A percentile compares a stretch with the other conserved stretches of the same genome.
phyloP scores from a whole-genome alignment of 2,888 invertebrate species.

The Synergus japonicus region DNA sequence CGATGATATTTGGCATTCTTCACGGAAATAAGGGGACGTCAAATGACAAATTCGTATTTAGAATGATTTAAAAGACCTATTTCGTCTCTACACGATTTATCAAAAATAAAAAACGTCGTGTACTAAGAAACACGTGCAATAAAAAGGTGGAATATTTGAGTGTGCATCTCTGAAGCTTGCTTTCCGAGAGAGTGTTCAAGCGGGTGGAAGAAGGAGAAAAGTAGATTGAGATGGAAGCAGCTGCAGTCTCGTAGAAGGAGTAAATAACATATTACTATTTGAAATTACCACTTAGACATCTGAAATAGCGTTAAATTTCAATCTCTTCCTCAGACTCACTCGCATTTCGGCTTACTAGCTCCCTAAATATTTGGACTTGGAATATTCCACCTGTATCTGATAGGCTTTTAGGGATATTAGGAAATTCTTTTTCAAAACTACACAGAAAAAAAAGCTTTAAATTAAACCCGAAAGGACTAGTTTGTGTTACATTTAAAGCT shows the following conservation, averaged over 20 bases:
- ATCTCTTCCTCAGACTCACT: background rate
- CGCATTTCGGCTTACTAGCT: background rate
- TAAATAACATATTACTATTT: conserved; percentile 35
- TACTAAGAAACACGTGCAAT: background rate
- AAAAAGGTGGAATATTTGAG: conserved; percentile 18
- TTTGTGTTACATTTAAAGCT: too few species aligned
- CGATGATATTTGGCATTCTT: too few species aligned
- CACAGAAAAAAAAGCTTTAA: too few species aligned
- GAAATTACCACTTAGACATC: conserved; percentile 32
- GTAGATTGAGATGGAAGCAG: conserved; percentile 1
- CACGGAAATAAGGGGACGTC: too few species aligned
- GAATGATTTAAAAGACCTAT: too few species aligned
- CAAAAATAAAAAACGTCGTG: too few species aligned
- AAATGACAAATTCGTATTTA: too few species aligned
- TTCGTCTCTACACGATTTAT: too few species aligned
- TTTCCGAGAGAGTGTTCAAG: background rate
- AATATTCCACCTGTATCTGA: background rate
- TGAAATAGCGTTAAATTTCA: conserved; percentile 24
- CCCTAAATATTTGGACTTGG: background rate
- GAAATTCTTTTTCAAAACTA: background rate
- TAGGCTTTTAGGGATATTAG: background rate
- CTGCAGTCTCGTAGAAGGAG: conserved; percentile 5
- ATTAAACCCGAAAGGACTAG: too few species aligned
- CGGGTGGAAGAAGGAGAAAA: conserved; percentile 9
- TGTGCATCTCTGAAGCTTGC: background rate